Percentiles rank a stretch among this genome's conserved stretches.
Conservation (phyloP, 2,888 invertebrate species). For the Amiota communis region DNA sequence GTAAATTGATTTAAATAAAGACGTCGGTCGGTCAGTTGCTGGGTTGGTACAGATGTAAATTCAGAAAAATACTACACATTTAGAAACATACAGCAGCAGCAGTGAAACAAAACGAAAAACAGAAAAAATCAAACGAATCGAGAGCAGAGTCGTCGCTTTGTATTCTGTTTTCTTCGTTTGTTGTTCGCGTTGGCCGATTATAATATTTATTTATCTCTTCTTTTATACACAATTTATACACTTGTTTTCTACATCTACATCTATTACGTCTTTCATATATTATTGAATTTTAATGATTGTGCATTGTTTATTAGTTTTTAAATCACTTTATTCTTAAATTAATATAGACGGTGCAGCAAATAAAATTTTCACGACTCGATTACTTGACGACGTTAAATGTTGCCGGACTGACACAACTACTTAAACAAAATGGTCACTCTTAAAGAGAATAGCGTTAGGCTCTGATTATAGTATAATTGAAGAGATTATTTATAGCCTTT, state of each 20-base stretch:
- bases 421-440: too few species aligned
- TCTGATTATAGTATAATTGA: too few species aligned
- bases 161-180: conserved; percentile 38
- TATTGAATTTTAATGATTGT: conserved; percentile 29
- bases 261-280: background rate
- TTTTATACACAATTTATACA: conserved; percentile 31
- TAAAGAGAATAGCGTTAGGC: too few species aligned
- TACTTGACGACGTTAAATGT: conserved; percentile 34
- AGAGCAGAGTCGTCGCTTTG: conserved; percentile 44
- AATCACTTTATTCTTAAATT: conserved; percentile 49
- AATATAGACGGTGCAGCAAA: conserved; percentile 32
- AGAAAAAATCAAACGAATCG: conserved; percentile 33
- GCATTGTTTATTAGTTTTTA: conserved; percentile 51
- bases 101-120: conserved; percentile 8
- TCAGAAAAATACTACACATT: conserved; percentile 35
- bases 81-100: conserved; percentile 11
- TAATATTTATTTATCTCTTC: conserved; percentile 41
- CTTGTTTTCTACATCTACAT: background rate
- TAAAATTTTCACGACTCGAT: conserved; percentile 47
- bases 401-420: background rate
- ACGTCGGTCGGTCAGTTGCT: conserved; percentile 1
- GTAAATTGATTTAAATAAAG: conserved; percentile 38
- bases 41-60: conserved; percentile 24
- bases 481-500: too few species aligned
- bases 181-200: conserved; percentile 31